Conservation (phyloP, 2,113 vertebrate species). For the Tinamus guttatus region DNA sequence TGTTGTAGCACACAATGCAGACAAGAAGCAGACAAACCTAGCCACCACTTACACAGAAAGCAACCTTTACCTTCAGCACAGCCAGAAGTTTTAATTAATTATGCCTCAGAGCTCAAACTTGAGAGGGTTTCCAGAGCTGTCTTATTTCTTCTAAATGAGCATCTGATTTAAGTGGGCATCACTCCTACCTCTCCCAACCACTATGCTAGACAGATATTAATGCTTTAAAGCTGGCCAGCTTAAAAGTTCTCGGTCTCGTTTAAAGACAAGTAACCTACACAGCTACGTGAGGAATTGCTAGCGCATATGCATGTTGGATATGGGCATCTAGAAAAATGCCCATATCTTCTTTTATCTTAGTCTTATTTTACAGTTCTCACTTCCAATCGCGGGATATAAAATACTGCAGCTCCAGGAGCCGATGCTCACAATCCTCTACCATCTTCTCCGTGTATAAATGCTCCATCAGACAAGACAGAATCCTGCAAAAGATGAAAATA, state of each 20-base stretch:
- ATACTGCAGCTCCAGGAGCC: slow-evolving; percentile 95
- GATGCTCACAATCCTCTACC: slow-evolving; percentile 95
- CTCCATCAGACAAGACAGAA: slow-evolving; percentile 97
- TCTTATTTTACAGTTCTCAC: slow-evolving; percentile 76
- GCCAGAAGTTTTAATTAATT: background rate
- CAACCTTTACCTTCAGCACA: background rate
- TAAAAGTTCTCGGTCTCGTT: background rate
- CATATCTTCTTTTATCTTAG: background rate
- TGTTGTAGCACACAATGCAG: background rate
- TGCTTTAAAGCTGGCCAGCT: background rate
- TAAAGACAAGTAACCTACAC: background rate
- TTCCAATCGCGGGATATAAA: slow-evolving; percentile 99
- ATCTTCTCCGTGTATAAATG: slow-evolving; percentile 98
- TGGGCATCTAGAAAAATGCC: background rate
- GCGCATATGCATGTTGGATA: background rate
- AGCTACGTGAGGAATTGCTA: background rate
- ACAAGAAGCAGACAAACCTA: slow-evolving; percentile 31
- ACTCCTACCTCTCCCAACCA: background rate
- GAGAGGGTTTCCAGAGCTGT: background rate
- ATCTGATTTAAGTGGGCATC: background rate
- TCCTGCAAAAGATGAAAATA: slow-evolving; percentile 78
- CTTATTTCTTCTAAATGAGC: background rate
- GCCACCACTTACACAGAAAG: background rate
- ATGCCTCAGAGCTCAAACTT: background rate
- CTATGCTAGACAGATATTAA: background rate